Conservation (phyloP, 2,113 vertebrate species). For the Caracal caracal region DNA sequence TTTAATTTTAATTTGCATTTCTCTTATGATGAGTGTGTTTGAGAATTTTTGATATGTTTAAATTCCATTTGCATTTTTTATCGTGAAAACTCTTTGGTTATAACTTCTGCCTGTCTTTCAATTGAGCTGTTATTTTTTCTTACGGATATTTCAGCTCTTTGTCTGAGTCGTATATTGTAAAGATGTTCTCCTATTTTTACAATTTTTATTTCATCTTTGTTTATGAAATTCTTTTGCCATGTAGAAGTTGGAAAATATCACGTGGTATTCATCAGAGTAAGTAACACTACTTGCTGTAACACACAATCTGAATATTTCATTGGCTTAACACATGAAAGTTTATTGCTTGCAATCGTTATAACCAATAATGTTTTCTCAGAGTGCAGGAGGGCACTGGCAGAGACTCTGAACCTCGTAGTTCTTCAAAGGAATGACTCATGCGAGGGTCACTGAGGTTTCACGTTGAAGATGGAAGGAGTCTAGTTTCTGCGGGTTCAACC, state of each 20-base stretch:
- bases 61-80: constrained; percentile 9
- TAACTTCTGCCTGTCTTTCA: not conserved
- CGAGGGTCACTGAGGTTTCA: not conserved
- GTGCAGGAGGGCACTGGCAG: not conserved
- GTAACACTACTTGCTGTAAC: not conserved
- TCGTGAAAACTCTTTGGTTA: not conserved
- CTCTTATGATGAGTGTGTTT: not conserved
- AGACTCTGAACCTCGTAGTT: not conserved
- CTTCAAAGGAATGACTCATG: not conserved
- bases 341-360: not conserved
- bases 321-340: not conserved
- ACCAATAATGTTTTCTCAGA: not conserved
- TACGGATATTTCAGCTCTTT: not conserved
- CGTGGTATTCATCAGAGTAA: not conserved
- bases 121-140: not conserved
- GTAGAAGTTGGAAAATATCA: not conserved
- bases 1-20: not conserved
- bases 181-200: not conserved
- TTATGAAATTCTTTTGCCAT: not conserved
- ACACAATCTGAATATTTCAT: not conserved
- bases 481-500: not conserved
- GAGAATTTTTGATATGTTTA: not conserved
- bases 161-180: not conserved
- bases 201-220: not conserved
- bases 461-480: not conserved